A percentile compares a stretch with the other conserved stretches of the same genome.
phyloP scores from a whole-genome alignment of 37 sponge, comb jelly and placozoan species.

The Eunapius fragilis region DNA sequence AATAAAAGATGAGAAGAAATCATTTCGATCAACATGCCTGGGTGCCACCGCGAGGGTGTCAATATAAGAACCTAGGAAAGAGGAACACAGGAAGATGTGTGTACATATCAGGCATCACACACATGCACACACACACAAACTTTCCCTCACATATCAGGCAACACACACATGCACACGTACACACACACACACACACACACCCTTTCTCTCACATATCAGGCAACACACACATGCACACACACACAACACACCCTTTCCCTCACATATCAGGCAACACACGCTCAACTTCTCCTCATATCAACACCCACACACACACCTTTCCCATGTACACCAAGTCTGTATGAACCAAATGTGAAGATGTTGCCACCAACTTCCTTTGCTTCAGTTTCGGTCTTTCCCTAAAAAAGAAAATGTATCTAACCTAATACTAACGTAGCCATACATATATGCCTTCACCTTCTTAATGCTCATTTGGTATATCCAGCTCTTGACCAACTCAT shows the following conservation, averaged over 20 bases:
- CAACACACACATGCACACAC: no score
- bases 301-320: no score
- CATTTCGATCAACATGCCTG: slow-evolving; percentile 86
- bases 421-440: neutral
- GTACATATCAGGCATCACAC: no score
- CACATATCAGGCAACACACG: neutral
- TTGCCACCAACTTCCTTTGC: slow-evolving; percentile 92
- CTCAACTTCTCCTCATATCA: no score
- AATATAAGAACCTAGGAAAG: slow-evolving; percentile 91
- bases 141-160: no score
- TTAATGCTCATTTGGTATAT: slow-evolving; percentile 74
- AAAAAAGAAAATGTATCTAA: neutral
- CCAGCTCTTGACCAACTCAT: slow-evolving; percentile 88
- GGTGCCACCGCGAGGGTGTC: slow-evolving; percentile 97
- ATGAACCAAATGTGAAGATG: slow-evolving; percentile 99
- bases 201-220: no score
- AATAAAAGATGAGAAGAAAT: slow-evolving; percentile 91
- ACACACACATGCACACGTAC: no score
- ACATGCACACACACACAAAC: no score
- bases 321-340: slow-evolving; percentile 97
- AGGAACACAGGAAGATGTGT: neutral
- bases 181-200: no score
- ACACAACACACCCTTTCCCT: no score
- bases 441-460: slow-evolving; percentile 70
- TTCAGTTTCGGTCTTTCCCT: slow-evolving; percentile 84